Base-by-base conservation (phyloP, 2,888 invertebrate species). In the Pterobdella sp. region DNA sequence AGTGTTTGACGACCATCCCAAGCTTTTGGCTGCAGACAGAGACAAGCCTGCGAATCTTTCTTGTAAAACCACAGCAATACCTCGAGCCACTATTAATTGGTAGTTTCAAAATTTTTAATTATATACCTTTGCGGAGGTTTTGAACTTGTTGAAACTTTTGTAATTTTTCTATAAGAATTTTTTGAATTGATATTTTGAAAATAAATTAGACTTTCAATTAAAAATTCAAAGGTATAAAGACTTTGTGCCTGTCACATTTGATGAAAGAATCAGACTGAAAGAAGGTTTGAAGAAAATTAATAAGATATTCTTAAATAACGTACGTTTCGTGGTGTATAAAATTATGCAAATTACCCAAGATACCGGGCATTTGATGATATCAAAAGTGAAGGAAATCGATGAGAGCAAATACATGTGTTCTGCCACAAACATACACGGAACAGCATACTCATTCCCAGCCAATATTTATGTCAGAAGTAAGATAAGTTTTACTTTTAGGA, bases 401-500 rank as follows among this genome's bases (percentile, higher is more conserved):
- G 91, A 93, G 82, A 95, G 94, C 72, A 93, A 93, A 84, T 96
- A 94, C 84, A 94, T 95, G 85, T 96, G 96, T 84, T 92, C 94
- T 64, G 94, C 94, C 0, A 93, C 93, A 82, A 96, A 95, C 84
- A 87, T 90, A 1, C 89, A 92, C 74, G 96, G 95, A 73, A 93
- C 93, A 0, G 93, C 93, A 82, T 93, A 93, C 84, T 94, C 95
- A 0, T 92, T 91, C 82, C 80, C 83, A 18, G 92, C 92, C 35
- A 89, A 90, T 80, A 87, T 96, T 70, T 95, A 94, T 85, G 94
- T 96, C 76, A 93, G 93, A 91, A 91, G 93, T 93, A 86, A 84
- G 83, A 75, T 18, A 18, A 1, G 7, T 14, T 56, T 56, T n/a
- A n/a, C n/a, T n/a, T n/a, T n/a, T n/a, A n/a, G n/a, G n/a, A n/a